Percentiles rank a stretch among this genome's conserved stretches.
These are phyloP conservation scores for Cryptomyrus ogoouensis DNA, from an alignment of 2,113 vertebrate species.

Conservation along the genomic window DNA sequence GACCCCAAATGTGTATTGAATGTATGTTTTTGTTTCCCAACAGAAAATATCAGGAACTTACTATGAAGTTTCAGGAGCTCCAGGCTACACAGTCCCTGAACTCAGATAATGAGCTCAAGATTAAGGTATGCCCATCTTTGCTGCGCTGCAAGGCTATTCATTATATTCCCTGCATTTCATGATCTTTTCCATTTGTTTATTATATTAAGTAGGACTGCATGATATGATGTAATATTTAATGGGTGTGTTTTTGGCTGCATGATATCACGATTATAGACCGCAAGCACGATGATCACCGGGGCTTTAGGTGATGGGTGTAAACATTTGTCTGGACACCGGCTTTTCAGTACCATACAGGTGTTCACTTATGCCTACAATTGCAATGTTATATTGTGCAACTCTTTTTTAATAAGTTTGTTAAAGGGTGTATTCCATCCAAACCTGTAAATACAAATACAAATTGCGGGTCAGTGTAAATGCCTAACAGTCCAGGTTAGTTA, in stretches of 20 bases:
- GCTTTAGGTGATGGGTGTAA: too few relatives aligned
- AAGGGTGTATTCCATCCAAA: neutral
- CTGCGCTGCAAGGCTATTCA: neutral
- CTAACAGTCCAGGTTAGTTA: neutral
- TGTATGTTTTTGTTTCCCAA: neutral
- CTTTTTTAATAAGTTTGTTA: neutral
- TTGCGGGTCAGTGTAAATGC: neutral
- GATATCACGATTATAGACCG: too few relatives aligned
- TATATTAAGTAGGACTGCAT: neutral
- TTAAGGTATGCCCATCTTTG: conserved; percentile 66
- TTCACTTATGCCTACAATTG: neutral
- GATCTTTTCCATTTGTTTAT: neutral
- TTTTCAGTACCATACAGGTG: too few relatives aligned
- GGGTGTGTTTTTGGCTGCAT: too few relatives aligned
- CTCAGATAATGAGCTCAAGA: conserved; percentile 75
- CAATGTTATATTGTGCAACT: neutral
- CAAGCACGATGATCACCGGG: too few relatives aligned
- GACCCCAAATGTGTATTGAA: too few relatives aligned
- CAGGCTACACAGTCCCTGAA: conserved; percentile 69
- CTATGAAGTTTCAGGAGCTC: conserved; percentile 68
- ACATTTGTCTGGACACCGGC: too few relatives aligned
- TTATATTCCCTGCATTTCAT: neutral
- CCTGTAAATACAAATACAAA: neutral
- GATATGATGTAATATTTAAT: too few relatives aligned
- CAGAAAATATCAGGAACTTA: conserved; percentile 82